Conservation (phyloP, 2,888 invertebrate species). For the Steinernema carpocapsae region DNA sequence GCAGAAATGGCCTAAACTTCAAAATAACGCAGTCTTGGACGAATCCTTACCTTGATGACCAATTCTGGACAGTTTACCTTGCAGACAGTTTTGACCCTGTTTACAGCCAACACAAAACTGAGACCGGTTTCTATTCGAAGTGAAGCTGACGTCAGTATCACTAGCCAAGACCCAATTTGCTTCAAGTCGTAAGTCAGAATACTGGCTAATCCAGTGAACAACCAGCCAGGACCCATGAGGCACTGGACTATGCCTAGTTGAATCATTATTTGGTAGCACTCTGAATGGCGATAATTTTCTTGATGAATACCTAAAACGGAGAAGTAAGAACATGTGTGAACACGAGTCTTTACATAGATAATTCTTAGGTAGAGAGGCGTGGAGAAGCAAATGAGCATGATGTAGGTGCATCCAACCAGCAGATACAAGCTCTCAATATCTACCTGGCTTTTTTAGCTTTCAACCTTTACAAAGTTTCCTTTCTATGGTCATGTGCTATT, state of each 20-base stretch:
- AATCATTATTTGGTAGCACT: conserved; percentile 5
- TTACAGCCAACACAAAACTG: neutral
- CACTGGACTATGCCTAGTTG: neutral
- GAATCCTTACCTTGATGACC: neutral
- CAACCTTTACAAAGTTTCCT: no score
- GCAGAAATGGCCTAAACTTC: neutral
- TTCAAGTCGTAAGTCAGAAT: neutral
- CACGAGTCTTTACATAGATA: conserved; percentile 9
- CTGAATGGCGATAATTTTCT: neutral
- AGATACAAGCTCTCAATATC: no score
- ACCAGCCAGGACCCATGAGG: neutral
- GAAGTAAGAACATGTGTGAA: no score
- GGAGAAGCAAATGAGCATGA: neutral
- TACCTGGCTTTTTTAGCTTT: no score
- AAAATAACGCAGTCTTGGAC: neutral
- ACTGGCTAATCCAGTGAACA: neutral
- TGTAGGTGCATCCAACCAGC: neutral
- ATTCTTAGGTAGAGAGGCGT: neutral
- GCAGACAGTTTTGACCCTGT: neutral
- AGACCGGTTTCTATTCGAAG: neutral
- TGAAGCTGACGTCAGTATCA: neutral
- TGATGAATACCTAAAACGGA: neutral
- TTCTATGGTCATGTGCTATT: no score
- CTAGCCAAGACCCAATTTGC: neutral
- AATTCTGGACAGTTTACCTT: neutral